Conservation (phyloP, 2,797 vertebrate genomes). For the Parotocinclus haroldoi region DNA sequence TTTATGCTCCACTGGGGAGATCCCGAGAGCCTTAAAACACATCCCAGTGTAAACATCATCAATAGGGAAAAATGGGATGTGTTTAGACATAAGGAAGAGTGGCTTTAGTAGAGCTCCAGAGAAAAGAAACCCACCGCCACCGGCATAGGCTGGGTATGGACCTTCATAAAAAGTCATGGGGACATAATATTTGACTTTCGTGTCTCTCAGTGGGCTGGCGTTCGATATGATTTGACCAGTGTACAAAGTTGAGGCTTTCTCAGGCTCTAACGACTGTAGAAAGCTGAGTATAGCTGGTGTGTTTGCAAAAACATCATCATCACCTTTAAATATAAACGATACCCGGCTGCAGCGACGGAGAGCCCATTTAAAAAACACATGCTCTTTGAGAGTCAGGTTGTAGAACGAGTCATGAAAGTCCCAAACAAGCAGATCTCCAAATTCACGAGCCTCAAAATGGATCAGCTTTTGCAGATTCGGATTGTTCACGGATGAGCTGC, state of each 20-base stretch:
- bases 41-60: constrained; percentile 75
- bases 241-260: constrained; percentile 35
- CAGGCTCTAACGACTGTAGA: constrained; percentile 66
- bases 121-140: constrained; percentile 72
- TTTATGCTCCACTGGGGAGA: constrained; percentile 54
- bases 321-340: constrained; percentile 71
- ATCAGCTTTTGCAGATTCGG: background rate
- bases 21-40: constrained; percentile 63
- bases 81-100: constrained; percentile 62
- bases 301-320: constrained; percentile 73
- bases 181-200: constrained; percentile 65
- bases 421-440: constrained; percentile 73
- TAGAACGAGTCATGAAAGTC: constrained; percentile 73
- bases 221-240: too few species aligned
- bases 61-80: constrained; percentile 72
- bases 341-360: constrained; percentile 46
- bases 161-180: constrained; percentile 68
- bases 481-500: constrained; percentile 24
- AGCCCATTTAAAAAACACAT: constrained; percentile 75
- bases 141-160: constrained; percentile 65
- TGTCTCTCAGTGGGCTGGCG: constrained; percentile 44
- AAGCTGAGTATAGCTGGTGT: constrained; percentile 61
- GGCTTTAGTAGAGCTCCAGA: constrained; percentile 65
- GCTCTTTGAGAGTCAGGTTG: constrained; percentile 74
- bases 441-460: constrained; percentile 41